Evolutionary conservation across 2,888 invertebrate species (phyloP).

Genomic region (Ischnura elegans): DNA sequence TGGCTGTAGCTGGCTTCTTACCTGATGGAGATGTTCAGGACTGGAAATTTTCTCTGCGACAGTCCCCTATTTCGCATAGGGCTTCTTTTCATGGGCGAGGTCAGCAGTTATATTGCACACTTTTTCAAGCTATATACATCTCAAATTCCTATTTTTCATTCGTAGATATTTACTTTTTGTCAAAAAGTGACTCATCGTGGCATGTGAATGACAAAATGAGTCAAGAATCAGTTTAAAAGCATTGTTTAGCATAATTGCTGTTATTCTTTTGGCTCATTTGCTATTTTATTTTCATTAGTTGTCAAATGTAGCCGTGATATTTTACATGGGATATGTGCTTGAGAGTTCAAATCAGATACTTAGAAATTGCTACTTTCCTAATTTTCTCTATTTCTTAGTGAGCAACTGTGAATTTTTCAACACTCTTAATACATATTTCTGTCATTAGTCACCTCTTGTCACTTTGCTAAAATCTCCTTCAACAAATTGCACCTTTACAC

Average conservation of each 20-base stretch:
- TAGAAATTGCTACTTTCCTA: not conserved
- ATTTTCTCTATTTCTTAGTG: not conserved
- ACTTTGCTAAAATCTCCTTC: too few relatives aligned
- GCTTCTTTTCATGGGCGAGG: slow-evolving; percentile 85
- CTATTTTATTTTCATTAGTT: not conserved
- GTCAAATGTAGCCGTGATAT: not conserved
- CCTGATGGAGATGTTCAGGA: slow-evolving; percentile 78
- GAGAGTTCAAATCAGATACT: not conserved
- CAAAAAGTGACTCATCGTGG: not conserved
- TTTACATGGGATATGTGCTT: not conserved
- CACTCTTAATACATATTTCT: not conserved
- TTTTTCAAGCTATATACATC: slow-evolving; percentile 1
- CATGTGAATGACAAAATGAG: not conserved
- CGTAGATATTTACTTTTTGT: not conserved
- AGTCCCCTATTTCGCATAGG: slow-evolving; percentile 78
- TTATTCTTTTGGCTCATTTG: not conserved
- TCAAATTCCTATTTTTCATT: not conserved
- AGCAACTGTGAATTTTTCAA: not conserved
- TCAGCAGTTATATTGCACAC: slow-evolving; percentile 76
- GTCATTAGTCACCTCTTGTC: not conserved
- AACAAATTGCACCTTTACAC: too few relatives aligned
- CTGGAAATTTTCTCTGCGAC: slow-evolving; percentile 72
- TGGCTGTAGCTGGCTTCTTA: slow-evolving; percentile 85
- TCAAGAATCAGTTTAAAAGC: not conserved
- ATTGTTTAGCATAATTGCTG: not conserved